phyloP scores from a whole-genome alignment of 2,113 vertebrate species.

The Austrofundulus limnaeus region DNA sequence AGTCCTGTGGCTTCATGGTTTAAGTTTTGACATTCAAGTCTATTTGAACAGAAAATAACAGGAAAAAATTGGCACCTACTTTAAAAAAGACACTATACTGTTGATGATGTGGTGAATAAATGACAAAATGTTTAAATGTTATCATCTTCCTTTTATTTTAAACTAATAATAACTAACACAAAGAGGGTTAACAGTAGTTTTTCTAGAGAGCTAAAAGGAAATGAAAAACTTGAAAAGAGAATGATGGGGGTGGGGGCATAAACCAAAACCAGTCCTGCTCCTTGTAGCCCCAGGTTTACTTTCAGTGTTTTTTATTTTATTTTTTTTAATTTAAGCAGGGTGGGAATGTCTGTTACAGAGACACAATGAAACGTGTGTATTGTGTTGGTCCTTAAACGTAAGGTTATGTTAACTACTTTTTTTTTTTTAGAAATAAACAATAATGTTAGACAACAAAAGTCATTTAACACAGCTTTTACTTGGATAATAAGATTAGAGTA shows the following conservation, averaged over 20 bases:
- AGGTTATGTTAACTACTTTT: no score
- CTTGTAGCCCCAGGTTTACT: slow-evolving; percentile 32
- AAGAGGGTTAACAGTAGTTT: slow-evolving; percentile 1
- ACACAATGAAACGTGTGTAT: slow-evolving; percentile 7
- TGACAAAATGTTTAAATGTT: neutral
- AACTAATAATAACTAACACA: slow-evolving; percentile 1
- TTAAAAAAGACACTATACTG: neutral
- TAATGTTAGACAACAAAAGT: no score
- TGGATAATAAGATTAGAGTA: no score
- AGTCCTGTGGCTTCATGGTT: slow-evolving; percentile 22
- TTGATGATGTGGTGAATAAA: neutral
- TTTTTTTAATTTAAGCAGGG: slow-evolving; percentile 47
- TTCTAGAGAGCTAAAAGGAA: slow-evolving; percentile 24
- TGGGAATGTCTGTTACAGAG: slow-evolving; percentile 34
- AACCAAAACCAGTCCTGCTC: slow-evolving; percentile 41
- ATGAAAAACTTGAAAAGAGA: slow-evolving; percentile 1
- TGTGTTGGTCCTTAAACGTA: no score
- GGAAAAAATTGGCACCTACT: neutral
- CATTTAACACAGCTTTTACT: no score
- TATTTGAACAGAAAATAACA: neutral
- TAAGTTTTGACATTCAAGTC: slow-evolving; percentile 1
- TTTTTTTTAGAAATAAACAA: no score
- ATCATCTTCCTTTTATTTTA: neutral
- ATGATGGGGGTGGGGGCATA: slow-evolving; percentile 10
- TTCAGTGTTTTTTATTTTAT: neutral